Percentiles rank a stretch among this genome's conserved stretches.
phyloP scores from a whole-genome alignment of 1,140 invertebrate species.

The Myzus persicae region DNA sequence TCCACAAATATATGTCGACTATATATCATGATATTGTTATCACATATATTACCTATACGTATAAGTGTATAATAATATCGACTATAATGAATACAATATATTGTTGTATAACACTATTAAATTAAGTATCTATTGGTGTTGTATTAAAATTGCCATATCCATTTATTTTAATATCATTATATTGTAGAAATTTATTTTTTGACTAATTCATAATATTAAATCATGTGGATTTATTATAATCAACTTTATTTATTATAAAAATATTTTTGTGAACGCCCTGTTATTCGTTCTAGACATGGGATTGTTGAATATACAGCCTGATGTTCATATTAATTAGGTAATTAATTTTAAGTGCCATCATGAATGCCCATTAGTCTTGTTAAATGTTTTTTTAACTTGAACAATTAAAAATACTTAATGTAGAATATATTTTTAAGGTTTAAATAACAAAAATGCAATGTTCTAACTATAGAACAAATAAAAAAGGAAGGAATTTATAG shows the following conservation, averaged over 20 bases:
- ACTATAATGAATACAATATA: too few relatives aligned
- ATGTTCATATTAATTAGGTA: background rate
- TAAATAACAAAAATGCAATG: background rate
- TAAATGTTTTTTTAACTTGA: conserved; percentile 16
- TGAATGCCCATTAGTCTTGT: background rate
- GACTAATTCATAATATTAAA: background rate
- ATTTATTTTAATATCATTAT: background rate
- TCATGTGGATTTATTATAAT: background rate
- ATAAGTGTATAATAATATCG: too few relatives aligned
- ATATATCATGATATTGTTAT: background rate
- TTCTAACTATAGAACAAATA: background rate
- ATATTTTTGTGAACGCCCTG: background rate
- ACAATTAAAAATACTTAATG: background rate
- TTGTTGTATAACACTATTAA: too few relatives aligned
- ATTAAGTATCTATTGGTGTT: too few relatives aligned
- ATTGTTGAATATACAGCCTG: background rate
- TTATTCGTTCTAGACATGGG: background rate
- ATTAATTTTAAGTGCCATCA: background rate
- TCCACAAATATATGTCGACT: background rate
- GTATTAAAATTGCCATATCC: background rate
- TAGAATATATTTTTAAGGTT: background rate
- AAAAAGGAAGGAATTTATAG: background rate
- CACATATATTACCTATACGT: too few relatives aligned
- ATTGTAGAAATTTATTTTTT: background rate
- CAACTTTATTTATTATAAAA: background rate